Evolutionary conservation across 2,888 invertebrate species (phyloP), one percentile per base, ranked within the genome.

Genomic region (Troides aeacus): DNA sequence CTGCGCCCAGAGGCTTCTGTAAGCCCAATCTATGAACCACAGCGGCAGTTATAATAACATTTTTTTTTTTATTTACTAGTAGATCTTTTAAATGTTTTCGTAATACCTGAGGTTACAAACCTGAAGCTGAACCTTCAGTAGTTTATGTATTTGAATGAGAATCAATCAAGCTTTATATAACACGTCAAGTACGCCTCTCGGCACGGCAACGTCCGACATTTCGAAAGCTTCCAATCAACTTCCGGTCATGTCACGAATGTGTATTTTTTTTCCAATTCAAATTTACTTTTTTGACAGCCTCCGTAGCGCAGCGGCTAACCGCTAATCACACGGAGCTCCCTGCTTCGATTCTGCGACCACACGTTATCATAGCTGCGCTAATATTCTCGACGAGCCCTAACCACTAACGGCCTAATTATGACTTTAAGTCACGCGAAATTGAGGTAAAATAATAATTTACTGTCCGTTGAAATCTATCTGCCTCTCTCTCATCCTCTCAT

Each of bases 201-300:
- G 53, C 5, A 6, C 8, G n/a, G n/a, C 53, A 53, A n/a, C 53
- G 53, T 53, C n/a, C 53, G 53, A 53, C 18, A n/a, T 53, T 53
- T 53, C 30, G n/a, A n/a, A 53, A 53, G 53, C 53, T 53, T 53
- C 53, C 53, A 53, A 53, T 53, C 53, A n/a, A 53, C 53, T 53
- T 53, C 8, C 53, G 53, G 6, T n/a, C 53, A n/a, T 53, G 53
- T 53, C 53, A 53, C 53, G 53, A 53, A 53, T 53, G 53, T 53
- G 6, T n/a, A 53, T 53, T 53, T 53, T 53, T 50, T n/a, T 53
- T 18, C 2, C 53, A 53, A n/a, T 53, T n/a, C n/a, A 18, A n/a
- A n/a, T 53, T 53, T n/a, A 53, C n/a, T 53, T 53, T n/a, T 53
- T 53, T n/a, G 53, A 46, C 46, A 15, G 15, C 46, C 12, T 2